phyloP scores from a whole-genome alignment of 2,113 vertebrate species.

The Xiphorhynchus elegans region DNA sequence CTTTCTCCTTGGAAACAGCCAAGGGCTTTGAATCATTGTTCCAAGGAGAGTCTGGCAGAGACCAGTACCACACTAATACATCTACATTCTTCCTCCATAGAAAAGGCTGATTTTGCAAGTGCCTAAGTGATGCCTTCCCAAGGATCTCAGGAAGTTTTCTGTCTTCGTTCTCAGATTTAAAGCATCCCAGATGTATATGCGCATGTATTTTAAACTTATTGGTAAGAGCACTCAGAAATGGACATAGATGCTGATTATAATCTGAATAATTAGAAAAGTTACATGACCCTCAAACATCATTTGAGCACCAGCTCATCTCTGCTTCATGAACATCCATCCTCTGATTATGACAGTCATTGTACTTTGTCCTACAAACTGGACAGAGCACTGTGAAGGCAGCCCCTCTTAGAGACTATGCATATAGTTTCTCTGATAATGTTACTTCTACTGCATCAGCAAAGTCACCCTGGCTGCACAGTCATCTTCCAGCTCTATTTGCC shows the following conservation, averaged over 20 bases:
- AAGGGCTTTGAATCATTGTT: not conserved
- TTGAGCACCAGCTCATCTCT: not conserved
- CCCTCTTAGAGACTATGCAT: not conserved
- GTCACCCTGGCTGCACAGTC: not conserved
- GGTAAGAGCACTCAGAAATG: not conserved
- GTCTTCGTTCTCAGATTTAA: not conserved
- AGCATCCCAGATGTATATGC: not conserved
- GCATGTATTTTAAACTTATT: not conserved
- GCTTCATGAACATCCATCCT: not conserved
- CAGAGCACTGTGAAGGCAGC: not conserved
- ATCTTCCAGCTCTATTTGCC: not conserved
- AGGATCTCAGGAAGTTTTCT: not conserved
- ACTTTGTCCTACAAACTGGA: not conserved
- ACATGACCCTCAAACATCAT: not conserved
- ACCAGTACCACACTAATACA: not conserved
- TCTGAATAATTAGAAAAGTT: not conserved
- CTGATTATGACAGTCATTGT: not conserved
- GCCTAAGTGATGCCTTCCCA: not conserved
- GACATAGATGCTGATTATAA: not conserved
- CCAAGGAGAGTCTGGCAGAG: not conserved
- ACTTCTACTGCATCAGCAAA: not conserved
- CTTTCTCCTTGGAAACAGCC: not conserved
- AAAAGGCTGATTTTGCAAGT: not conserved
- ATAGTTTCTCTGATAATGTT: not conserved
- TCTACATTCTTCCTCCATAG: not conserved